Conservation (phyloP, 1,140 invertebrate genomes). For the fruit fly (Drosophila melanogaster) region DNA sequence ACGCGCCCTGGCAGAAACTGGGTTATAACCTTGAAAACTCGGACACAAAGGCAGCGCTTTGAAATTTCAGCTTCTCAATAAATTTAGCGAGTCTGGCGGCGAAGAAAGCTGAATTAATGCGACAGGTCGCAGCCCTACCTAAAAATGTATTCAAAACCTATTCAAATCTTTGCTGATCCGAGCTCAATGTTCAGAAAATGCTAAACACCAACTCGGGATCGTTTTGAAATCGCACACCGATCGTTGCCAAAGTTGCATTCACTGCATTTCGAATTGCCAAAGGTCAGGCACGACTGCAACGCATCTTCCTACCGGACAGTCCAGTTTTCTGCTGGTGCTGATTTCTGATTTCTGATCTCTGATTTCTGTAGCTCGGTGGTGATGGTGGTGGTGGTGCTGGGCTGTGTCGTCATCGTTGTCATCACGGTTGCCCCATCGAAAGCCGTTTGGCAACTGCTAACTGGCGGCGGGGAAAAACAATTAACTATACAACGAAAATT, state of each 20-base stretch:
- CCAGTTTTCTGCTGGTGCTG: slow-evolving; percentile 28
- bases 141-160: slow-evolving; percentile 56
- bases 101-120: slow-evolving; percentile 57
- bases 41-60: slow-evolving; percentile 65
- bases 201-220: slow-evolving; percentile 45
- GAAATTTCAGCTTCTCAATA: slow-evolving; percentile 68
- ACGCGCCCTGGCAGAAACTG: slow-evolving; percentile 63
- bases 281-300: slow-evolving; percentile 54
- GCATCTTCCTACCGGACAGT: slow-evolving; percentile 48
- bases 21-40: slow-evolving; percentile 78
- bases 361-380: background rate
- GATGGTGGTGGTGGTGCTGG: slow-evolving; percentile 11
- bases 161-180: slow-evolving; percentile 64
- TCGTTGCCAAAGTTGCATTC: slow-evolving; percentile 34
- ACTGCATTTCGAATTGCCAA: slow-evolving; percentile 75
- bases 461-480: slow-evolving; percentile 54
- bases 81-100: slow-evolving; percentile 53
- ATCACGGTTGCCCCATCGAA: slow-evolving; percentile 64
- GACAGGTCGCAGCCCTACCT: slow-evolving; percentile 32
- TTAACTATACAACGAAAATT: slow-evolving; percentile 80
- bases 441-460: slow-evolving; percentile 69
- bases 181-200: slow-evolving; percentile 62
- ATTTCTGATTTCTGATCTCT: background rate
- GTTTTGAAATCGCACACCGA: slow-evolving; percentile 60
- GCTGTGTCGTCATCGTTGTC: slow-evolving; percentile 56